phyloP scores from a whole-genome alignment of 2,888 invertebrate genomes.

The Lumbricus terrestris region DNA sequence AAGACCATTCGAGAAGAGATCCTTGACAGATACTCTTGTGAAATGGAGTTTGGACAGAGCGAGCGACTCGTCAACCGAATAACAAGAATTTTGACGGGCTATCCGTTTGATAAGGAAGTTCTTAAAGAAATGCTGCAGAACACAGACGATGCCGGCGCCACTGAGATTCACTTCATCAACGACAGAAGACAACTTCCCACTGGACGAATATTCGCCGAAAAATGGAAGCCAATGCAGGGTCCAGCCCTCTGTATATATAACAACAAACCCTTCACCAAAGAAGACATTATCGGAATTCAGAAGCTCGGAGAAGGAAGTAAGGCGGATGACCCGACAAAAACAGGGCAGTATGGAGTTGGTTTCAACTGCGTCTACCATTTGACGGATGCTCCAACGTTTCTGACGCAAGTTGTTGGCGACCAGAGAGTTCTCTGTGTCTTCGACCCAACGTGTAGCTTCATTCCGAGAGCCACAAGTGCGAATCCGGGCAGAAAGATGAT shows the following conservation, averaged over 20 bases:
- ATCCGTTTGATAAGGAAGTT: slow-evolving; percentile 48
- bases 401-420: slow-evolving; percentile 44
- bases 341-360: slow-evolving; percentile 55
- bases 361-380: slow-evolving; percentile 57
- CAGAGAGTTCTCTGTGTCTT: slow-evolving; percentile 48
- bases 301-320: slow-evolving; percentile 54
- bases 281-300: slow-evolving; percentile 52
- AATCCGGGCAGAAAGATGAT: slow-evolving; percentile 41
- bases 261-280: slow-evolving; percentile 48
- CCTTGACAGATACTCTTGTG: neutral
- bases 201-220: slow-evolving; percentile 42
- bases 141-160: slow-evolving; percentile 44
- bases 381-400: slow-evolving; percentile 55
- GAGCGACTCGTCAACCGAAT: slow-evolving; percentile 49
- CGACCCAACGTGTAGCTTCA: slow-evolving; percentile 49
- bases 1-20: neutral
- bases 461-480: slow-evolving; percentile 41
- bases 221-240: slow-evolving; percentile 49
- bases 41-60: slow-evolving; percentile 49
- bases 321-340: slow-evolving; percentile 48
- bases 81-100: slow-evolving; percentile 46
- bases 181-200: slow-evolving; percentile 43
- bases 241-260: slow-evolving; percentile 55
- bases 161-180: slow-evolving; percentile 50
- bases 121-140: slow-evolving; percentile 52